phyloP scores from a whole-genome alignment of 2,888 invertebrate genomes.

The Eristalis arbustorum region DNA sequence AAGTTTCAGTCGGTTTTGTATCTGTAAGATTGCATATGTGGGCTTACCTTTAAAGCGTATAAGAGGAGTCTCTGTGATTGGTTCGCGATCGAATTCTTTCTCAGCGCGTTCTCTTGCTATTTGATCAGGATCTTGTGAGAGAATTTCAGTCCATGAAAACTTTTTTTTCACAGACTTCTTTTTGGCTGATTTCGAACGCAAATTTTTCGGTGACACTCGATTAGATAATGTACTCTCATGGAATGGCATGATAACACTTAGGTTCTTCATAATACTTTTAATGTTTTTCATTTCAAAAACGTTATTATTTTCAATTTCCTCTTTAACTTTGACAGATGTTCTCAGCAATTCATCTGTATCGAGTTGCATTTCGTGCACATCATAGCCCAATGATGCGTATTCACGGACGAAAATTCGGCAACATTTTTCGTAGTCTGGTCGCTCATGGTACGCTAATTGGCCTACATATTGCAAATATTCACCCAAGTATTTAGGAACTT shows the following conservation, averaged over 20 bases:
- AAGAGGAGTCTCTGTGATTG: constrained; percentile 73
- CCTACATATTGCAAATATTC: constrained; percentile 87
- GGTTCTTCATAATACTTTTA: constrained; percentile 76
- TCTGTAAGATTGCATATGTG: constrained; percentile 79
- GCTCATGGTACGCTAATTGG: constrained; percentile 86
- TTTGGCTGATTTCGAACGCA: constrained; percentile 82
- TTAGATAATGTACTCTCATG: constrained; percentile 78
- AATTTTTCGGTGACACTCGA: constrained; percentile 83
- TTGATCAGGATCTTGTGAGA: constrained; percentile 80
- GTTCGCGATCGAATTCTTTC: constrained; percentile 79
- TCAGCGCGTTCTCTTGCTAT: constrained; percentile 80
- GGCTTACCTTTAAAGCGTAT: constrained; percentile 78
- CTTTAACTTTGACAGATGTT: constrained; percentile 76
- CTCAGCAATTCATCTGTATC: constrained; percentile 77
- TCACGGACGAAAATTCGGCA: constrained; percentile 86
- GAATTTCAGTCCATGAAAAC: constrained; percentile 79
- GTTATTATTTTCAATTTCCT: constrained; percentile 77
- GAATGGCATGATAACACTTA: constrained; percentile 76
- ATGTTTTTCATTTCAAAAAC: constrained; percentile 81
- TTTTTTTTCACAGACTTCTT: constrained; percentile 76
- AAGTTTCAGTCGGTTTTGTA: constrained; percentile 77
- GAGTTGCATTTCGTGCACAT: constrained; percentile 73
- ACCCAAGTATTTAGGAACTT: constrained; percentile 84
- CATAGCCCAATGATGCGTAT: constrained; percentile 82
- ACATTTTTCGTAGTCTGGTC: constrained; percentile 88